Conservation (phyloP, 2,888 invertebrate species). For the Allophyes oxyacanthae region DNA sequence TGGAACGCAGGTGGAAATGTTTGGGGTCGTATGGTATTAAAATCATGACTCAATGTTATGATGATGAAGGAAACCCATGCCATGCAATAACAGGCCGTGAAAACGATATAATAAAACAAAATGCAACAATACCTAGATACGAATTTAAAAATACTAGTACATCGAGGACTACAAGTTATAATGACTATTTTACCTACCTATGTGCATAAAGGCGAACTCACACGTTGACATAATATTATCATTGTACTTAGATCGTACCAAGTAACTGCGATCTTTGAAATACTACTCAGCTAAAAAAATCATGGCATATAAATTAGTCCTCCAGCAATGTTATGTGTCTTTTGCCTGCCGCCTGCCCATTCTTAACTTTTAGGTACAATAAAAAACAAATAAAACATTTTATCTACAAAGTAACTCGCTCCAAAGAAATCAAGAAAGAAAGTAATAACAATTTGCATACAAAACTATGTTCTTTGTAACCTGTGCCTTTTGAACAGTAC, state of each 20-base stretch:
- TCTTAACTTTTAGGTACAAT: conserved; percentile 37
- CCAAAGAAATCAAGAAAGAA: conserved; percentile 57
- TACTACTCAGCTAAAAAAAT: conserved; percentile 8
- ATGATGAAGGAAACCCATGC: conserved; percentile 1
- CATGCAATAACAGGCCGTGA: too few species aligned
- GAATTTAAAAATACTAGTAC: too few species aligned
- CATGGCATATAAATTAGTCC: conserved; percentile 20
- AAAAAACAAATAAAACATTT: conserved; percentile 61
- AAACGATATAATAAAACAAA: too few species aligned
- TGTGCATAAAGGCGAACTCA: conserved; percentile 5
- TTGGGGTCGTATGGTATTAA: conserved; percentile 29
- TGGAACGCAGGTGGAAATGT: conserved; percentile 30
- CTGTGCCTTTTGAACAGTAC: conserved; percentile 57
- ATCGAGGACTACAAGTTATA: too few species aligned
- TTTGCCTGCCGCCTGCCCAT: conserved; percentile 18
- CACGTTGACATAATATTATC: conserved; percentile 1
- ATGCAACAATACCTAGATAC: too few species aligned
- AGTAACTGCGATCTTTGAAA: conserved; percentile 8
- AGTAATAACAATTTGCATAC: conserved; percentile 63
- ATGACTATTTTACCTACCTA: background rate
- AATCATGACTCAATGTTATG: conserved; percentile 13
- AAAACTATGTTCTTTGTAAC: conserved; percentile 62
- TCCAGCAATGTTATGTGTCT: conserved; percentile 12
- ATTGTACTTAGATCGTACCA: conserved; percentile 6
- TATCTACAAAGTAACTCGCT: conserved; percentile 47